Base-by-base conservation (phyloP, 1,140 invertebrate genomes). In the Capitella teleta region DNA sequence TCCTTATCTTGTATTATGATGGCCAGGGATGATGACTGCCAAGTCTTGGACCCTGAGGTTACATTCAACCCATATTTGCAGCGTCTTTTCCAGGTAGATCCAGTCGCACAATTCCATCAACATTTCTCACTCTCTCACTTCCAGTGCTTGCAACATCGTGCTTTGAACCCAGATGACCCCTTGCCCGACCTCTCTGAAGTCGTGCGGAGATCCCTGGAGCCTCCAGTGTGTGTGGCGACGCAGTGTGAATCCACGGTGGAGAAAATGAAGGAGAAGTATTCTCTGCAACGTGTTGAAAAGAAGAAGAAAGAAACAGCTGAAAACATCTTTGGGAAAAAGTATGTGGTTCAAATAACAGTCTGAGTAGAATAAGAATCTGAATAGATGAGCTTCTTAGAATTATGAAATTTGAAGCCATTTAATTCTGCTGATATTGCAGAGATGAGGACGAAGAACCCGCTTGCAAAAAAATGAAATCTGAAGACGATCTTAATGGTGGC, bases 1-100 rank as follows among this genome's bases (percentile, higher is more conserved):
- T 34, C 16, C 32, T 34, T 34, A 34, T 34, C 0, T 1, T 34
- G 1, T 34, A 16, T 10, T 16, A 34, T 12, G 10, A 0, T 16
- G 0, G 16, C 32, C 32, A 34, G 1, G 16, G 32, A 10, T 12
- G 32, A 34, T 34, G 32, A 34, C 32, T 34, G 10, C 10, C 32
- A 34, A 1, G 57, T 55, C 24, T 54, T 73, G 12, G 72, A 74
- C 53, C 63, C 70, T 23, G 68, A 71, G 44, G 44, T 62, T 5
- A 64, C 60, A 36, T 70, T 71, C 55, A 73, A 74, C 55, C 72
- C 72, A 5, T 61, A 69, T 54, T 64, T 72, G 38, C 71, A 74
- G 55, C 52, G 68, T 40, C 56, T 71, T 2, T 74, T 66, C 55
- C 72, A 74, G 62, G 71, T 73, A 16, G 37, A 34, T 28, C 5